These are phyloP conservation scores for Lampropteryx suffumata DNA, from an alignment of 2,888 invertebrate genomes.

Conservation along the genomic window DNA sequence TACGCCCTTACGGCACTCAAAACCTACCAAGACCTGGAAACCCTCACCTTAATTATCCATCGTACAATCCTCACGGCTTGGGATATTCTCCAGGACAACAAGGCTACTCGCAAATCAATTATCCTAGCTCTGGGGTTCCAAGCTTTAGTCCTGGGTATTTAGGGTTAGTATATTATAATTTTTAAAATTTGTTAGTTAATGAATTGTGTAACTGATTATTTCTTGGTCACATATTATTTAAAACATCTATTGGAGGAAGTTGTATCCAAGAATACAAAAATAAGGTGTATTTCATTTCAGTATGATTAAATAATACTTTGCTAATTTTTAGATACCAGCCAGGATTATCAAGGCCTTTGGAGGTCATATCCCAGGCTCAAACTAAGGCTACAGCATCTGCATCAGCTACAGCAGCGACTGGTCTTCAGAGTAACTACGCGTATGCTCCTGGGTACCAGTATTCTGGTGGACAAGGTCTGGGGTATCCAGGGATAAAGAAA, in stretches of 20 bases:
- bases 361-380: neutral
- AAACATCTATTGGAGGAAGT: too few relatives aligned
- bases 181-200: too few relatives aligned
- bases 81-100: constrained; percentile 1
- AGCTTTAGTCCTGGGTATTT: neutral
- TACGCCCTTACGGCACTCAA: neutral
- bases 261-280: too few relatives aligned
- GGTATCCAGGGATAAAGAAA: neutral
- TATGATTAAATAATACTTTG: too few relatives aligned
- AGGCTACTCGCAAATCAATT: neutral
- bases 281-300: too few relatives aligned
- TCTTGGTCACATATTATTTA: too few relatives aligned
- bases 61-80: neutral
- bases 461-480: neutral
- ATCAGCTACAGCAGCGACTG: constrained; percentile 1
- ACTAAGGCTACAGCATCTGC: neutral
- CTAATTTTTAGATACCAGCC: neutral
- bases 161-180: neutral
- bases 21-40: constrained; percentile 1
- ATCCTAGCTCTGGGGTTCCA: neutral
- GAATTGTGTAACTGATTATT: too few relatives aligned
- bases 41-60: neutral
- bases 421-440: neutral
- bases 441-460: constrained; percentile 4
- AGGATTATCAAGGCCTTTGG: neutral